These are phyloP conservation scores for Cossypha dichroa DNA, from an alignment of 2,797 vertebrate genomes.

Conservation along the genomic window DNA sequence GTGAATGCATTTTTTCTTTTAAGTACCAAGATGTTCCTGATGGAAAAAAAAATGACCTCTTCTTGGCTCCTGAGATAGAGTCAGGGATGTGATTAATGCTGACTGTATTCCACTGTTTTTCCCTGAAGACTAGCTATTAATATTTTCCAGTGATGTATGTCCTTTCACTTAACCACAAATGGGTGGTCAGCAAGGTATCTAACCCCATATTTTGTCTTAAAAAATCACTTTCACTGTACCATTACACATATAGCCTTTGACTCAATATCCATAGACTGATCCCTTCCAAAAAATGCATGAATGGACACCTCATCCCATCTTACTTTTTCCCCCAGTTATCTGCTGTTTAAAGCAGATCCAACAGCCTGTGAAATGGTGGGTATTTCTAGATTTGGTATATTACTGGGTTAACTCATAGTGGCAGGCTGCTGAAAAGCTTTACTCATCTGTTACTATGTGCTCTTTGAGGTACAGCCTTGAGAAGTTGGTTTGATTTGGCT, in stretches of 20 bases:
- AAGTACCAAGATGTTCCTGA: slow-evolving; percentile 68
- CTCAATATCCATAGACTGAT: background rate
- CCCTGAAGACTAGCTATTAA: slow-evolving; percentile 65
- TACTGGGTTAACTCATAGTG: background rate
- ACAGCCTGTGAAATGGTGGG: background rate
- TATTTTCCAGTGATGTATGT: slow-evolving; percentile 63
- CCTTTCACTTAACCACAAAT: slow-evolving; percentile 55
- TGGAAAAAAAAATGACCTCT: slow-evolving; percentile 64
- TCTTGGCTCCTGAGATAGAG: slow-evolving; percentile 59
- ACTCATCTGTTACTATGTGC: background rate
- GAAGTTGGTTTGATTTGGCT: background rate
- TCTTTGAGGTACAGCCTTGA: background rate
- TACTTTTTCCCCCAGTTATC: background rate
- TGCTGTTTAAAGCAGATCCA: background rate
- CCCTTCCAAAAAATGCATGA: background rate
- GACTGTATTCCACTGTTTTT: slow-evolving; percentile 49
- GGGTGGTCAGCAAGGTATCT: slow-evolving; percentile 53
- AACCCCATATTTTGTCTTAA: background rate
- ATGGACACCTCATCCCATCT: background rate
- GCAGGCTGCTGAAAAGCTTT: background rate
- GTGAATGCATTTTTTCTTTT: slow-evolving; percentile 61
- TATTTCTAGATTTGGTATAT: slow-evolving; percentile 4
- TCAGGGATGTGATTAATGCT: slow-evolving; percentile 67
- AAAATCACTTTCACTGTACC: background rate
- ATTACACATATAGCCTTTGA: background rate